These are phyloP conservation scores for Turdus rufiventris DNA, from an alignment of 2,113 vertebrate genomes.

Conservation along the genomic window DNA sequence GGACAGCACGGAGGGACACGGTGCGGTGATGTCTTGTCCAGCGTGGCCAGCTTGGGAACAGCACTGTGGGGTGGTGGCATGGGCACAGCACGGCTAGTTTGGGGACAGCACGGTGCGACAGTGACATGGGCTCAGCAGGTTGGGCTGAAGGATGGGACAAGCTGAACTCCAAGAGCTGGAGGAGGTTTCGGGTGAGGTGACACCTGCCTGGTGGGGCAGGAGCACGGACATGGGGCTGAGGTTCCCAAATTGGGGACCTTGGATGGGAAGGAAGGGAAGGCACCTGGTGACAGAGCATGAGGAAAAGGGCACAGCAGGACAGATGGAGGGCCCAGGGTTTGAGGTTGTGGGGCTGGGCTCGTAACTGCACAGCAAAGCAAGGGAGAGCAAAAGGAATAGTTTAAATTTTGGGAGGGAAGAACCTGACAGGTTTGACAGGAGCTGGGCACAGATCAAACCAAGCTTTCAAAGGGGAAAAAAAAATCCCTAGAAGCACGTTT, in stretches of 20 bases:
- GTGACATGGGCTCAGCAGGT: background rate
- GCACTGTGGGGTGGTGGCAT: background rate
- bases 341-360: background rate
- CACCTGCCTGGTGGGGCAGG: background rate
- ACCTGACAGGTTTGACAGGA: accelerated
- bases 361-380: background rate
- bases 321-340: accelerated
- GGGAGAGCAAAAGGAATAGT: background rate
- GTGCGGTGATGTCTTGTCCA: background rate
- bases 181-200: background rate
- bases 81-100: accelerated
- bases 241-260: background rate
- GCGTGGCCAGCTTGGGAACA: background rate
- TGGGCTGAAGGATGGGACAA: background rate
- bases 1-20: background rate
- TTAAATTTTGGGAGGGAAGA: background rate
- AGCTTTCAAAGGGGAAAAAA: background rate
- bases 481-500: accelerated
- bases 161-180: accelerated
- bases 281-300: accelerated
- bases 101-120: background rate
- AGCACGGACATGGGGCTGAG: background rate
- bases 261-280: background rate
- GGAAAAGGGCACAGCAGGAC: background rate
- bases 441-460: accelerated